These are phyloP conservation scores for Triplophysa siluroides DNA, from an alignment of 2,113 vertebrate genomes.

Conservation along the genomic window DNA sequence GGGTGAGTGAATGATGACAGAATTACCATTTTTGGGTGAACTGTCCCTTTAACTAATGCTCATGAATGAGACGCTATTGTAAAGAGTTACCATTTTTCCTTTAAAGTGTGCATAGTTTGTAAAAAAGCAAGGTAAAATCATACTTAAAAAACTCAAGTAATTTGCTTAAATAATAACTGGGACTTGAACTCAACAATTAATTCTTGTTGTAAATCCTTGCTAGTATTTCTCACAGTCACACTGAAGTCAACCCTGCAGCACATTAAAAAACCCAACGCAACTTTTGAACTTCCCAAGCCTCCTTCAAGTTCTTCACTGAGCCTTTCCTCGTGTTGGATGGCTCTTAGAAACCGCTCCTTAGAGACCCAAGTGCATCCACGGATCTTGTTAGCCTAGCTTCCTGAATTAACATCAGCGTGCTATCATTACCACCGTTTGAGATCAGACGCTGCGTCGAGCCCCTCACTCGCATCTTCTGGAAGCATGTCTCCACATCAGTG, in stretches of 20 bases:
- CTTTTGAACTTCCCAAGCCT: slow-evolving; percentile 11
- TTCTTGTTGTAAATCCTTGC: too few relatives aligned
- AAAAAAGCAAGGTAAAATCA: too few relatives aligned
- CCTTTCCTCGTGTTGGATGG: not conserved
- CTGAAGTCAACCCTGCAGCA: not conserved
- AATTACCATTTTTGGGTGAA: too few relatives aligned
- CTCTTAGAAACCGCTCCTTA: slow-evolving; percentile 43
- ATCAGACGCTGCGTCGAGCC: slow-evolving; percentile 2
- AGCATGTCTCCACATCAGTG: not conserved
- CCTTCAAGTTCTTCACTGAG: not conserved
- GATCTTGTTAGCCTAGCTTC: slow-evolving; percentile 12
- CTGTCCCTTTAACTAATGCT: too few relatives aligned
- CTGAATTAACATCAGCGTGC: slow-evolving; percentile 35
- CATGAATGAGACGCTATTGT: too few relatives aligned
- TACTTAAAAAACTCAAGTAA: too few relatives aligned
- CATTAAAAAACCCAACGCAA: not conserved
- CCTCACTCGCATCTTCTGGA: not conserved
- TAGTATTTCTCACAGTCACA: not conserved
- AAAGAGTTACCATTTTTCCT: too few relatives aligned
- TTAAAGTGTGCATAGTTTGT: too few relatives aligned
- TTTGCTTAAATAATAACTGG: too few relatives aligned
- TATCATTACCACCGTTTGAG: slow-evolving; percentile 25
- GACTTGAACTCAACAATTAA: too few relatives aligned
- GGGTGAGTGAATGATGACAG: too few relatives aligned
- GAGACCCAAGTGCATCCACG: slow-evolving; percentile 12